These are phyloP conservation scores for Nomada flava DNA, from an alignment of 2,888 invertebrate genomes.

Conservation along the genomic window DNA sequence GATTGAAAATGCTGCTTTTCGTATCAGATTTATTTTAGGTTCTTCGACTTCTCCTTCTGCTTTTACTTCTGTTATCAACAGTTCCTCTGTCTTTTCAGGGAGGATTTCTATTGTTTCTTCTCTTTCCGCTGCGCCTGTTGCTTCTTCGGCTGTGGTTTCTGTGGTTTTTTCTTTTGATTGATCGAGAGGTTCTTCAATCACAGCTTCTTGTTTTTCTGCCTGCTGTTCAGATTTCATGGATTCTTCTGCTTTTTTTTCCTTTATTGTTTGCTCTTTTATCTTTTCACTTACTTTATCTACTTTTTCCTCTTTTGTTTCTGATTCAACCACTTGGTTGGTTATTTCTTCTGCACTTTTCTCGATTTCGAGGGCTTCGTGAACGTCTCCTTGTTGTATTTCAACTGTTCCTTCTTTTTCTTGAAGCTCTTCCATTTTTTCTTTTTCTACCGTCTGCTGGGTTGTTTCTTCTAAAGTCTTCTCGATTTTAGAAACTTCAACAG, in stretches of 20 bases:
- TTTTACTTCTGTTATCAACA: neutral
- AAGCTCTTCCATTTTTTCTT: too few species aligned
- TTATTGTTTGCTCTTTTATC: neutral
- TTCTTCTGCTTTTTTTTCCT: neutral
- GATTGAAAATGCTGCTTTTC: slow-evolving; percentile 43
- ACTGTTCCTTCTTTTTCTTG: neutral
- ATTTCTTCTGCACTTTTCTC: neutral
- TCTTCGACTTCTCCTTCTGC: neutral
- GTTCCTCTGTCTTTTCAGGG: neutral
- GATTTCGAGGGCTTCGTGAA: too few species aligned
- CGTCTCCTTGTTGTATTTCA: neutral
- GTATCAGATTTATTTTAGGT: slow-evolving; percentile 11
- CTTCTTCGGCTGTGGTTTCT: neutral
- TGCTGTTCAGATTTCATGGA: neutral
- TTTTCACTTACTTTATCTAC: neutral
- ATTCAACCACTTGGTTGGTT: neutral
- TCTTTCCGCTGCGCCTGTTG: neutral
- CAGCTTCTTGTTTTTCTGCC: neutral
- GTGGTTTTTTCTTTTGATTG: neutral
- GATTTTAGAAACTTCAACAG: too few species aligned
- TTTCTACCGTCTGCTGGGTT: neutral
- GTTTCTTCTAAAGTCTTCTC: neutral
- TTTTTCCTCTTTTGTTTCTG: neutral
- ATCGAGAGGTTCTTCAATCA: slow-evolving; percentile 7
- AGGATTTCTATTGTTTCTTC: neutral